Conservation (phyloP, 1,140 invertebrate genomes). For the Scaptomyza montana region DNA sequence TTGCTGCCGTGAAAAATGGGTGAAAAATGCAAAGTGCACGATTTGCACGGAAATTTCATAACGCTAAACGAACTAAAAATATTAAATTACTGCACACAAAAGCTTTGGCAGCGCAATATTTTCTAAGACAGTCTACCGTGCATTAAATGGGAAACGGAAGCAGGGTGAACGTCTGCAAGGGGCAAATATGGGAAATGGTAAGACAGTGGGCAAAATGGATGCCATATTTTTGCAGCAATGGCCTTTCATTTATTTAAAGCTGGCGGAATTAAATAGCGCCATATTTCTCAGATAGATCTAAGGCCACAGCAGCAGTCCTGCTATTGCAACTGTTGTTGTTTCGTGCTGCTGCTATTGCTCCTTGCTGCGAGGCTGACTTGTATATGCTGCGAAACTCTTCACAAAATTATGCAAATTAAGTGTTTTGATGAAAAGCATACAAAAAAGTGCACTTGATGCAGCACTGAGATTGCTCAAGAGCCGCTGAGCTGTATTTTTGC, state of each 20-base stretch:
- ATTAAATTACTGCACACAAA: constrained; percentile 67
- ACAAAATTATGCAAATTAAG: constrained; percentile 79
- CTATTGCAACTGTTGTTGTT: constrained; percentile 14
- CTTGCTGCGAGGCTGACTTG: constrained; percentile 1
- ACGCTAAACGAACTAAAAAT: constrained; percentile 75
- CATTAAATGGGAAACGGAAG: not conserved
- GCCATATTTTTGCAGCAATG: constrained; percentile 50
- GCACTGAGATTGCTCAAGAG: constrained; percentile 27
- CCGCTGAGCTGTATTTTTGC: constrained; percentile 34
- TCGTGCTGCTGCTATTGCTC: constrained; percentile 15
- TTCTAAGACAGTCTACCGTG: constrained; percentile 4
- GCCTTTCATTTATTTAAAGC: constrained; percentile 72
- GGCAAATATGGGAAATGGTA: not conserved
- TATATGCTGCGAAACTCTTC: constrained; percentile 42
- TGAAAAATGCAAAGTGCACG: constrained; percentile 65
- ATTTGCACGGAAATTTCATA: constrained; percentile 64
- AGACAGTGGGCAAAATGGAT: constrained; percentile 16
- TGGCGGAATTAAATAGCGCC: constrained; percentile 66
- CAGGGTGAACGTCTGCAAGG: not conserved
- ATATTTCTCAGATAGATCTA: constrained; percentile 25
- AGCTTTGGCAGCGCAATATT: constrained; percentile 17
- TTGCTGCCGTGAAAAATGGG: constrained; percentile 35
- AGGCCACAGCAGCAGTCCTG: not conserved
- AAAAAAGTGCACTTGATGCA: constrained; percentile 68
- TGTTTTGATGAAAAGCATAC: constrained; percentile 77